Evolutionary conservation across 2,113 vertebrate genomes (phyloP), one percentile per base, ranked within the genome.

Genomic region (Meriones unguiculatus): DNA sequence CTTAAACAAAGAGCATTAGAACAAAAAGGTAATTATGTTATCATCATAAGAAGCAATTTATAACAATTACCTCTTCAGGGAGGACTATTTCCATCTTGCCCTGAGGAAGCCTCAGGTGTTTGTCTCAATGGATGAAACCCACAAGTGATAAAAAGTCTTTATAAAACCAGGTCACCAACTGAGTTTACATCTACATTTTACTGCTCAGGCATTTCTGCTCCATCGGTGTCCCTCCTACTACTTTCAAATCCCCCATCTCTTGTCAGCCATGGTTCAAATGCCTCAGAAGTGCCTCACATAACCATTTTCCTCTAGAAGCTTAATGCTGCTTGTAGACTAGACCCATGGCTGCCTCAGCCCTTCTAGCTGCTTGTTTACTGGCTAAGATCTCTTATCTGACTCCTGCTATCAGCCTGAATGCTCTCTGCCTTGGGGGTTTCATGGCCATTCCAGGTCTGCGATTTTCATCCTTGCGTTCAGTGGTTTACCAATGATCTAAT

Each of bases 31-130:
- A 95, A 94, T 96, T 89, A 80, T 65, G 78, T 8, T 30, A 91
- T 92, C 76, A 65, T 80, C 65, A 78, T 78, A 97, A 94, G 69
- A 95, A 95, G 50, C 84, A 50, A 92, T 94, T 95, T 95, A 50
- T 72, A 96, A 76, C 96, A 97, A 95, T 91, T 67, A 93, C 76
- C 88, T 94, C 92, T 95, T 90, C 67, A 78, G 89, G 95, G 86
- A 92, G n/a, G 62, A 65, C 17, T 64, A 12, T 86, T 97, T 96
- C 59, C 73, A 75, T 46, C 38, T 92, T 75, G 38, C 72, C 50
- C 14, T 41, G 46, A 22, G 76, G 70, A 89, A 96, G 75, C 30
- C 86, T 86, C 69, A 76, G 88, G 95, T 86, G 81, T 86, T 96
- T 95, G 91, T 91, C 96, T 87, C 75, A 76, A 94, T 46, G 69